Percentiles rank a stretch among this genome's conserved stretches.
Conservation (phyloP, 2,797 vertebrate genomes). For the Hylomyscus alleni region DNA sequence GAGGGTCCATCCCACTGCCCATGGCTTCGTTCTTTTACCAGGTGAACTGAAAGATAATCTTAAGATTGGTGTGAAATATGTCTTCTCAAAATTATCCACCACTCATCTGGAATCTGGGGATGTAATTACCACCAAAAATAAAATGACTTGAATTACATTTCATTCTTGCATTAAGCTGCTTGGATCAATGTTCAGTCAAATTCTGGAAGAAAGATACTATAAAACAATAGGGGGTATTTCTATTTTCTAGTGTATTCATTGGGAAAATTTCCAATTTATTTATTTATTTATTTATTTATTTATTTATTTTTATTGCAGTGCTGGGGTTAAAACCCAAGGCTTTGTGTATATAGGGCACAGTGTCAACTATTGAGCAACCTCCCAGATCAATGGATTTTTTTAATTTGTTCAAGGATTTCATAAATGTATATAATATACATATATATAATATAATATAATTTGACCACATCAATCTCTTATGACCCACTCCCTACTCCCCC, state of each 20-base stretch:
- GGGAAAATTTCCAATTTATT: too few species aligned
- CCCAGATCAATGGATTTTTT: not conserved
- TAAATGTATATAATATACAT: not conserved
- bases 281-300: too few species aligned
- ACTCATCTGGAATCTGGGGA: not conserved
- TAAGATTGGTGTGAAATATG: not conserved
- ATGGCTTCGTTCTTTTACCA: not conserved
- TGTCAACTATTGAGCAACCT: not conserved
- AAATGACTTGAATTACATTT: slow-evolving; percentile 40
- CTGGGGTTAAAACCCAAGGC: not conserved
- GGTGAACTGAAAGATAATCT: not conserved
- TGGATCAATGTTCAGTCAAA: slow-evolving; percentile 21
- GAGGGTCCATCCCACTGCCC: not conserved
- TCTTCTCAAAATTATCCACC: slow-evolving; percentile 3
- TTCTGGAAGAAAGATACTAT: not conserved
- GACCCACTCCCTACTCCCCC: too few species aligned
- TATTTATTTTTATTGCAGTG: not conserved
- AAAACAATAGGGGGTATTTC: not conserved
- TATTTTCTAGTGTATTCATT: not conserved
- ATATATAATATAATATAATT: too few species aligned
- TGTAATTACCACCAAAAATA: not conserved
- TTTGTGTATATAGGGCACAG: not conserved
- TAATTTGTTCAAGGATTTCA: not conserved
- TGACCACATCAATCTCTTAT: too few species aligned
- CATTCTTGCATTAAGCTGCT: not conserved